A percentile compares a stretch with the other conserved stretches of the same genome.
Conservation (phyloP, 2,113 vertebrate genomes). For the Prunella himalayana region DNA sequence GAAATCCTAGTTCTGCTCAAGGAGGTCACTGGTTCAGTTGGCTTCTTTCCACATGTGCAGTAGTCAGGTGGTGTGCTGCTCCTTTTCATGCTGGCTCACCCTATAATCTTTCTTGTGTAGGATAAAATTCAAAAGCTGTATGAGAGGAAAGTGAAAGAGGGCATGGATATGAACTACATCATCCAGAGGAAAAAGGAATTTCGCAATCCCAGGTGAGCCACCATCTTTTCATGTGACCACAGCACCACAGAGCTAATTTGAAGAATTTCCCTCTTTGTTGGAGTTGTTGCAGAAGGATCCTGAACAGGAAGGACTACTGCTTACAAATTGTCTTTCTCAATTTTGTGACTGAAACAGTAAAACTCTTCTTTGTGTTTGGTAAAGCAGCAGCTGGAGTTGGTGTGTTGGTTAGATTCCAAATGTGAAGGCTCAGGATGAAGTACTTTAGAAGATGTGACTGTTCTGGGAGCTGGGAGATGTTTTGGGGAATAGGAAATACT, state of each 20-base stretch:
- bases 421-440: not conserved
- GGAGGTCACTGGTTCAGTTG: not conserved
- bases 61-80: not conserved
- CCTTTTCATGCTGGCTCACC: not conserved
- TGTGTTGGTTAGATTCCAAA: not conserved
- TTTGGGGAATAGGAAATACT: not conserved
- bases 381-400: not conserved
- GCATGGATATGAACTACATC: conserved; percentile 94
- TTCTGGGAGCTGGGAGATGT: not conserved
- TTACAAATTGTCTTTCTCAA: not conserved
- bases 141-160: conserved; percentile 89
- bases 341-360: not conserved
- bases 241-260: not conserved
- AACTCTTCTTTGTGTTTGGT: not conserved
- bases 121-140: conserved; percentile 96
- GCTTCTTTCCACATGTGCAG: not conserved
- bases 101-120: conserved; percentile 60
- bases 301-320: not conserved
- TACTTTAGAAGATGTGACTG: not conserved
- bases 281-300: not conserved
- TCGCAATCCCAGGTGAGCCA: conserved; percentile 91
- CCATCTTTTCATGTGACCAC: not conserved
- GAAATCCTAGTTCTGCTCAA: not conserved
- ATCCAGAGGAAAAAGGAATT: conserved; percentile 99
- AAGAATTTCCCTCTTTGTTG: not conserved